Base-by-base conservation (phyloP, 2,113 vertebrate species). In the Psittacula cyanocephala region DNA sequence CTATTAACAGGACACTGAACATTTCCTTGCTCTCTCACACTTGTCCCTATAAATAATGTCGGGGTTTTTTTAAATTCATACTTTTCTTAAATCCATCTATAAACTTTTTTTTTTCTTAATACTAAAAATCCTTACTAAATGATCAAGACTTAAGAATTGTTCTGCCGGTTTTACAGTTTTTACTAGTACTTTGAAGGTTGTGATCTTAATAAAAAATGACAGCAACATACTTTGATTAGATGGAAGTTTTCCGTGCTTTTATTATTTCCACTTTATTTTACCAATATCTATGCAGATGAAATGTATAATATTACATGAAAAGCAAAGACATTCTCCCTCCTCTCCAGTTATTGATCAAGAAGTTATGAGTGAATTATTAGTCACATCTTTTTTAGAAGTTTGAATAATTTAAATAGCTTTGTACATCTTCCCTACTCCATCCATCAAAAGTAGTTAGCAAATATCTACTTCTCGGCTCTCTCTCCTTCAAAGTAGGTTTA, bases 361-460 rank as follows among this genome's bases (percentile, higher is more conserved):
- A 86, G 49, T 90, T 93, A 93, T 44, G 82, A 96, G 44, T 91
- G 79, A 97, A 94, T 94, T 96, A 95, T 88, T 91, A 44, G 85
- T 95, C 64, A 53, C 29, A 93, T 83, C 65, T 97, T 96, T 91
- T 78, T 95, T 52, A 91, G 92, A 96, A 96, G 55, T 62, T 55
- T 95, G 79, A 96, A 96, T 96, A 96, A 96, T 96, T 97, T 93
- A 95, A 97, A 94, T 93, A 82, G 19, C 50, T 92, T 65, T 96
- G 84, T 89, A 78, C 15, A 77, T 44, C 19, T n/a, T 82, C 47
- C 29, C n/a, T 62, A 35, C 35, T 76, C 85, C 77, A 87, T 89
- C 74, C 53, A 90, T 86, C 22, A 29, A 49, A 91, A 95, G 35
- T 75, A 95, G 76, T 65, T 41, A 39, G 18, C 4, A 82, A 88